Percentiles rank a stretch among this genome's conserved stretches.
phyloP scores from a whole-genome alignment of 2,888 invertebrate genomes.

The Acleris cristana region DNA sequence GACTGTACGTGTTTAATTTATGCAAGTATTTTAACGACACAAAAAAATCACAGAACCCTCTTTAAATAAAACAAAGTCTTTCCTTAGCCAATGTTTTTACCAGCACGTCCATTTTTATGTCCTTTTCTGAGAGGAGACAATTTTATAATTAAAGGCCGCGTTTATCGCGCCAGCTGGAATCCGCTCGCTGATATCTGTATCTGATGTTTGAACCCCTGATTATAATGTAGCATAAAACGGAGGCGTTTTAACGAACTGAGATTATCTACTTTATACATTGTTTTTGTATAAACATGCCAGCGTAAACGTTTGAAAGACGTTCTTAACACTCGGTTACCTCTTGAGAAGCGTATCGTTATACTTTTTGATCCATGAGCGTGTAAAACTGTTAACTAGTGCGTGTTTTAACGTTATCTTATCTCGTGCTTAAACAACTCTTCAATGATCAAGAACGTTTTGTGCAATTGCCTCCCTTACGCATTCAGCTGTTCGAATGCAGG shows the following conservation, averaged over 20 bases:
- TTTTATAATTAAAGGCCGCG: constrained; percentile 78
- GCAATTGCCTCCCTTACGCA: too few species aligned
- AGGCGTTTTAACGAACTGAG: constrained; percentile 29
- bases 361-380: background rate
- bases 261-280: constrained; percentile 18
- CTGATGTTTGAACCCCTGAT: constrained; percentile 57
- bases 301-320: background rate
- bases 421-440: too few species aligned
- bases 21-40: too few species aligned
- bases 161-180: constrained; percentile 62
- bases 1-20: too few species aligned
- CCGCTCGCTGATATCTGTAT: constrained; percentile 64
- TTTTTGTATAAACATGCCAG: constrained; percentile 5
- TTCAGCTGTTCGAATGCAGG: too few species aligned
- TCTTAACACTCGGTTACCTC: background rate
- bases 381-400: background rate
- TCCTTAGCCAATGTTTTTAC: constrained; percentile 49
- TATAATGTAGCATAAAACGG: constrained; percentile 44
- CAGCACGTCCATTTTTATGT: constrained; percentile 57
- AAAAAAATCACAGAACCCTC: constrained; percentile 18
- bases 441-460: too few species aligned
- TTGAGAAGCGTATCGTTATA: too few species aligned
- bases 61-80: background rate
- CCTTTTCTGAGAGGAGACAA: constrained; percentile 67
- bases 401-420: background rate